These are phyloP conservation scores for Drosophila malerkotliana DNA, from an alignment of 1,140 invertebrate genomes.

Conservation along the genomic window DNA sequence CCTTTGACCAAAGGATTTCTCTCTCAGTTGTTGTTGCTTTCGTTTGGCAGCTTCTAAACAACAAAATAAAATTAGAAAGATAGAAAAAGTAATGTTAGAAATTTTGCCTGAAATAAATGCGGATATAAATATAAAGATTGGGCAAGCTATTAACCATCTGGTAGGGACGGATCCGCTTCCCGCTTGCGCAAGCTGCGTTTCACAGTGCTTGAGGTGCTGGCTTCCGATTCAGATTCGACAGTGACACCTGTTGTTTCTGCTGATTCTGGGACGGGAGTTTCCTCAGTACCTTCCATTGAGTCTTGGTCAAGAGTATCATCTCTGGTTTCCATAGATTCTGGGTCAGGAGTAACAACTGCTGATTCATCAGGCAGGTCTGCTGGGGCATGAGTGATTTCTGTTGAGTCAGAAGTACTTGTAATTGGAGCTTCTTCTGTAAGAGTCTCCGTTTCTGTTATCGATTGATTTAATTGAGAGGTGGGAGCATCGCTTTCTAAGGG, in stretches of 20 bases:
- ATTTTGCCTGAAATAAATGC: neutral
- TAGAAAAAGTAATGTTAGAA: constrained; percentile 20
- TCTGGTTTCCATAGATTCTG: neutral
- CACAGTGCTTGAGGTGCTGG: constrained; percentile 18
- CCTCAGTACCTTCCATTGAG: neutral
- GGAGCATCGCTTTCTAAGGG: neutral
- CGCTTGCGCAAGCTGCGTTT: constrained; percentile 34
- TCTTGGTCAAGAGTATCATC: neutral
- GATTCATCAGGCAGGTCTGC: neutral
- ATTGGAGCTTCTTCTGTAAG: neutral
- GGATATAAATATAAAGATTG: constrained; percentile 11
- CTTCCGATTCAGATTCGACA: constrained; percentile 10
- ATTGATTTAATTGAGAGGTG: neutral
- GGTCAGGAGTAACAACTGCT: no score
- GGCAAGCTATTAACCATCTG: constrained; percentile 72
- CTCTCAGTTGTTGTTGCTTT: constrained; percentile 7
- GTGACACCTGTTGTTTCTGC: constrained; percentile 71
- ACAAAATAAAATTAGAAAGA: constrained; percentile 1
- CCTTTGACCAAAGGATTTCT: neutral
- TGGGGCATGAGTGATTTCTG: neutral
- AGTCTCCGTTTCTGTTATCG: neutral
- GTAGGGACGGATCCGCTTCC: constrained; percentile 34
- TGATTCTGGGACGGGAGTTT: neutral
- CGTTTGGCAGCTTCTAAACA: constrained; percentile 22
- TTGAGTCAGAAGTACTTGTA: neutral